Evolutionary conservation across 2,888 invertebrate genomes (phyloP).

Genomic region (Gnatocerus cornutus): DNA sequence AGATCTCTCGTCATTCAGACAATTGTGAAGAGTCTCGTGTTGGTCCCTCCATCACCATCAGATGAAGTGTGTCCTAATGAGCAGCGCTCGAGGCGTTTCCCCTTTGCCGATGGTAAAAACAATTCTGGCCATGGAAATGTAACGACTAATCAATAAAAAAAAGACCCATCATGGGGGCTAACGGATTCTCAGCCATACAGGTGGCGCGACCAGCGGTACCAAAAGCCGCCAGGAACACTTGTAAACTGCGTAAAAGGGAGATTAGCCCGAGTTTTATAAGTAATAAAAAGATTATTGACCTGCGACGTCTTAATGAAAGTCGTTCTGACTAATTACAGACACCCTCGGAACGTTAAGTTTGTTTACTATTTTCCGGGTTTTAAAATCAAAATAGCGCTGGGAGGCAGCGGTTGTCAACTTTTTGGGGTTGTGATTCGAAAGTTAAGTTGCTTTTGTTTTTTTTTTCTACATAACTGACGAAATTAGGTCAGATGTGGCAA

Average conservation of each 20-base stretch:
- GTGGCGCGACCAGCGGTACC: neutral
- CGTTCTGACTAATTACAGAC: slow-evolving; percentile 14
- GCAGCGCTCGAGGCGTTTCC: slow-evolving; percentile 63
- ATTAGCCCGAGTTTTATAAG: slow-evolving; percentile 17
- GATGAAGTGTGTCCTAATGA: slow-evolving; percentile 67
- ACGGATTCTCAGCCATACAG: neutral
- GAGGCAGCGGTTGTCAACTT: too few relatives aligned
- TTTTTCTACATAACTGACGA: too few relatives aligned
- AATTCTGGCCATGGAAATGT: slow-evolving; percentile 29
- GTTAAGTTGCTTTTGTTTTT: too few relatives aligned
- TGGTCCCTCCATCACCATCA: slow-evolving; percentile 53
- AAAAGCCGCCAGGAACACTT: too few relatives aligned
- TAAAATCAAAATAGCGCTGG: slow-evolving; percentile 20
- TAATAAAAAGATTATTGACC: slow-evolving; percentile 33
- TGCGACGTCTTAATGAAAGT: slow-evolving; percentile 14
- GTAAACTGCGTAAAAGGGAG: slow-evolving; percentile 1
- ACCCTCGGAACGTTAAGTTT: neutral
- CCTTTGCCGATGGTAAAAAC: slow-evolving; percentile 43
- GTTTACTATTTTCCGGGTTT: slow-evolving; percentile 9
- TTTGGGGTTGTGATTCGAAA: too few relatives aligned
- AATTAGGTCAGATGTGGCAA: too few relatives aligned
- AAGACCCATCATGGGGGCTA: neutral
- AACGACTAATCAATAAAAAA: neutral
- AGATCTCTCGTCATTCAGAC: slow-evolving; percentile 61
- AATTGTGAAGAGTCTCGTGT: slow-evolving; percentile 63